Percentiles rank a stretch among this genome's conserved stretches.
phyloP scores from a whole-genome alignment of 2,113 vertebrate genomes.

The Clarias batrachus region DNA sequence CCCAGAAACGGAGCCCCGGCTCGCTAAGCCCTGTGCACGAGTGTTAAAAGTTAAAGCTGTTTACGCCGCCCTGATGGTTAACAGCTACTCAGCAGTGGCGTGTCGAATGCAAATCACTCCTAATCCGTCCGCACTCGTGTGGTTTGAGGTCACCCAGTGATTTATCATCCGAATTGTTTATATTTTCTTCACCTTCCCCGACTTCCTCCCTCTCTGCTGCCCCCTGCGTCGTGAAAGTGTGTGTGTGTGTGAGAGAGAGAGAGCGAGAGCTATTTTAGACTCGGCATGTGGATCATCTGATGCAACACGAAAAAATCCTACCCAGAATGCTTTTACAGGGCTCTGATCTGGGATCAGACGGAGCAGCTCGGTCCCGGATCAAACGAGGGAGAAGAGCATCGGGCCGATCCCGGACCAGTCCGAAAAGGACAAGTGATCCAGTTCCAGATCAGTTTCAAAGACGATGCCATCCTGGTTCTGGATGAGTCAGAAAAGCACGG shows the following conservation, averaged over 20 bases:
- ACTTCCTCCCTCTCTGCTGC: neutral
- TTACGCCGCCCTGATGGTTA: neutral
- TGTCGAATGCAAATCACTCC: neutral
- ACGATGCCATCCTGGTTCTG: neutral
- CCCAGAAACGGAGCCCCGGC: too few relatives aligned
- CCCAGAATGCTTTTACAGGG: neutral
- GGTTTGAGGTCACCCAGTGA: neutral
- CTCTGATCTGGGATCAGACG: neutral
- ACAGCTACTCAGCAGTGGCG: neutral
- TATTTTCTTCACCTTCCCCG: neutral
- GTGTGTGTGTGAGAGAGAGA: neutral
- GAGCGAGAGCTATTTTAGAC: constrained; percentile 8
- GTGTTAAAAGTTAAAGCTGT: neutral
- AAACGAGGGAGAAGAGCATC: neutral
- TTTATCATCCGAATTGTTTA: neutral
- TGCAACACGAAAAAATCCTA: constrained; percentile 17
- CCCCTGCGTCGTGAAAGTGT: neutral
- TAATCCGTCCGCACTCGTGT: neutral
- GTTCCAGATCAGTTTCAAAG: neutral
- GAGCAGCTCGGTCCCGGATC: neutral
- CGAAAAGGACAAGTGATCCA: neutral
- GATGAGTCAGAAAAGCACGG: neutral
- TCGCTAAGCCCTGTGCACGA: too few relatives aligned
- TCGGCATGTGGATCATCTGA: constrained; percentile 16
- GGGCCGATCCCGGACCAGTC: neutral